Evolutionary conservation across 2,113 vertebrate species (phyloP), one percentile per base, ranked within the genome.

Genomic region (Anthoscopus minutus): DNA sequence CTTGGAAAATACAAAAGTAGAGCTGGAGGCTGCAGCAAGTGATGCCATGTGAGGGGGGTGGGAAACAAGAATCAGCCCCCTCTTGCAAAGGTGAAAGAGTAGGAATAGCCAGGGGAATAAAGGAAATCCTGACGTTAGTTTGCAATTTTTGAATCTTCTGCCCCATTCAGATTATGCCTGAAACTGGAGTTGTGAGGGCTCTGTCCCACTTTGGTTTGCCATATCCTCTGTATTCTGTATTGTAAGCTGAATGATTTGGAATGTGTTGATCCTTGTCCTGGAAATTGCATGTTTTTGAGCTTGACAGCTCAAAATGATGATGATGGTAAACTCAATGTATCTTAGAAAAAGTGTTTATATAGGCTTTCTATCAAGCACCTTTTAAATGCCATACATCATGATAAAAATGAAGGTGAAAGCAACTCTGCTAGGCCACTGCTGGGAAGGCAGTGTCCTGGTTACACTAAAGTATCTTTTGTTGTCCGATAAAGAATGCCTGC

Each of bases 221-320:
- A 6, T 28, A 50, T 47, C 40, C 70, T 72, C 58, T 44, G 40
- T 64, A 40, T 65, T 60, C 13, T 28, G 38, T n/a, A 31, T 51
- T 28, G 44, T 20, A 50, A 50, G 38, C 25, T 15, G 67, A 77
- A 76, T 17, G 38, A 81, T 58, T 42, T 62, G 78, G 25, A 76
- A 66, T 38, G 48, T 23, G 48, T 81, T 58, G 65, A 89, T 87
- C 53, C 66, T 82, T 50, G 57, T 25, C 66, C 61, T 88, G 62
- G 66, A 92, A 89, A 89, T 6, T 0, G 0, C 67, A 74, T 42
- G 70, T 3, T 79, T 89, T 82, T 54, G 47, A 89, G 50, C 48
- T 61, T 91, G 85, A 93, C 81, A 92, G 79, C 74, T 92, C 50
- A 93, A 88, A 96, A 76, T 85, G 15, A 96, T 85, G 65, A 91